Percentiles rank a stretch among this genome's conserved stretches.
phyloP scores from a whole-genome alignment of 2,113 vertebrate genomes.

The Scalopus aquaticus region DNA sequence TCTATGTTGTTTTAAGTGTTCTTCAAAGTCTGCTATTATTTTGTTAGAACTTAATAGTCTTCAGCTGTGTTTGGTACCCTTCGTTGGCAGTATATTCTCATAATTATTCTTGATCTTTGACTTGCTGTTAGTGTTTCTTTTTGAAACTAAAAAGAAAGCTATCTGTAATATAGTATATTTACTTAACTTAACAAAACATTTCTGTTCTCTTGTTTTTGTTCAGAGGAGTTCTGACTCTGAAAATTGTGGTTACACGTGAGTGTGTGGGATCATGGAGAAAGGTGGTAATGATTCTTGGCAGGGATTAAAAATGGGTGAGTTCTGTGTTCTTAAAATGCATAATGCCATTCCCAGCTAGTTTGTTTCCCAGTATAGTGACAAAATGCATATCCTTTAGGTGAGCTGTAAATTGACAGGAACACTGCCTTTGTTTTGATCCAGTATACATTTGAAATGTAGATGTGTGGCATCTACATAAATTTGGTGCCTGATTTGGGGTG shows the following conservation, averaged over 20 bases:
- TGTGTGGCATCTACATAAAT: not conserved
- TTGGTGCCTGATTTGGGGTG: not conserved
- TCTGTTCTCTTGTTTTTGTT: not conserved
- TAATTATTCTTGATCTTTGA: not conserved
- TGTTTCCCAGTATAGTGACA: not conserved
- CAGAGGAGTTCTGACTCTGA: not conserved
- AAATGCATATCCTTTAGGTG: not conserved
- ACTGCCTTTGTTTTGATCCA: not conserved
- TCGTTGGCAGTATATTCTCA: not conserved
- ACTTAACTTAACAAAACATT: not conserved
- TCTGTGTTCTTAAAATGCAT: not conserved
- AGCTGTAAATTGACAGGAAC: not conserved
- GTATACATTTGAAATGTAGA: not conserved
- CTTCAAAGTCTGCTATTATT: not conserved
- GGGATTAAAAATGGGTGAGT: not conserved
- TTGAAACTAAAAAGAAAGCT: not conserved
- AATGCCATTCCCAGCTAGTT: not conserved
- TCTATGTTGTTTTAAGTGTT: not conserved
- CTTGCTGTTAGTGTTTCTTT: not conserved
- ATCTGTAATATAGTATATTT: not conserved
- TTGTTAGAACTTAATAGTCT: not conserved
- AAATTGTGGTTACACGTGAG: too few relatives aligned
- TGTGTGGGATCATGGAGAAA: not conserved
- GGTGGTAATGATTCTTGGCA: not conserved
- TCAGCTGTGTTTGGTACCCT: not conserved